Evolutionary conservation across 2,113 vertebrate species (phyloP).

Genomic region (Tor tambroides): DNA sequence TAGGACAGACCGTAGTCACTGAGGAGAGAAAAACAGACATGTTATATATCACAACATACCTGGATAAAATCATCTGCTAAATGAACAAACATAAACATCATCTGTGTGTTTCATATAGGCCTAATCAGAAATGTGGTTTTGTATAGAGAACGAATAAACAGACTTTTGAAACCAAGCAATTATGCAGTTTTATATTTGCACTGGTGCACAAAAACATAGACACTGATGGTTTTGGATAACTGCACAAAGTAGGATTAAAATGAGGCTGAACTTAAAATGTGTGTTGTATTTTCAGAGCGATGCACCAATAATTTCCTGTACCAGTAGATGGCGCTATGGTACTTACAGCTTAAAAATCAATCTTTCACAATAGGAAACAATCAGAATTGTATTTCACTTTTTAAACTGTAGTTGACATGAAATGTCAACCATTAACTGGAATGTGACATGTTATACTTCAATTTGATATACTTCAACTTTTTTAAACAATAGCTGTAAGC

Average conservation of each 20-base stretch:
- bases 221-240: no score
- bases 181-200: background rate
- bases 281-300: background rate
- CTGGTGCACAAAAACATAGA: background rate
- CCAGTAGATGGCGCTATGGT: conserved; percentile 31
- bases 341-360: background rate
- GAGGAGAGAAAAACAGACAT: conserved; percentile 16
- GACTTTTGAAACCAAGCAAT: background rate
- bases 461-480: background rate
- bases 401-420: background rate
- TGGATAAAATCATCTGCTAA: background rate
- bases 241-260: background rate
- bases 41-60: background rate
- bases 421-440: background rate
- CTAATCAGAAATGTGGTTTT: background rate
- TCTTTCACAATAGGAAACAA: background rate
- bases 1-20: conserved; percentile 91
- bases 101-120: background rate
- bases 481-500: background rate
- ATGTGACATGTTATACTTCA: background rate
- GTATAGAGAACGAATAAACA: background rate
- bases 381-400: background rate
- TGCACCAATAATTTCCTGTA: background rate
- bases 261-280: background rate
- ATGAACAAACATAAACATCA: background rate